Evolutionary conservation across 2,797 vertebrate genomes (phyloP), one percentile per base, ranked within the genome.

Genomic region (Tapirus indicus): DNA sequence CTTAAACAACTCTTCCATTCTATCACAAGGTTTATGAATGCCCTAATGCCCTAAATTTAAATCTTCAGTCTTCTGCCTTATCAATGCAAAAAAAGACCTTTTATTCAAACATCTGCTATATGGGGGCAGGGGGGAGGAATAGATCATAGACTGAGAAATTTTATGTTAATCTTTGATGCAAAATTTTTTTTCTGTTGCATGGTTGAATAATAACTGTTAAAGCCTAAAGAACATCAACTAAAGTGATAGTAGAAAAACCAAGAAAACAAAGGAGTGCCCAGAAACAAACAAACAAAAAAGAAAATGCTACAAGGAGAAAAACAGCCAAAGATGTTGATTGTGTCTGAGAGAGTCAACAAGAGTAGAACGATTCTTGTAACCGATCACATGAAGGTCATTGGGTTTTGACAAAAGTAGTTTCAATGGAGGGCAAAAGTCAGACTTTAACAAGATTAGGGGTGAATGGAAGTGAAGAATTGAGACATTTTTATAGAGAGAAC

Each of bases 71-170:
- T 75, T 74, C 35, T 87, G 18, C 25, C 41, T 38, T 66, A 89
- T 69, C 10, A 66, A 23, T 25, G 54, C 14, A 72, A 25, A 66
- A 52, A 66, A 88, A 72, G 3, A 54, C 0, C 52, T 97, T 82
- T 29, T 38, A 47, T 44, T 77, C 52, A 64, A 25, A 52, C 23
- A 3, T 83, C 23, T 21, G 17, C 32, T 52, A 21, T 38, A 25
- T 27, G n/a, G 18, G 12, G 35, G 12, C 0, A 58, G 47, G 47
- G n/a, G 17, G 14, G 38, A 7, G 0, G 60, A 44, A 47, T 0
- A 35, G 44, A 90, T 25, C 9, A 52, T 29, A 80, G 18, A 68
- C n/a, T 88, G 12, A 77, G 21, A 90, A 80, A 69, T 17, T 7
- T 38, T 54, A 18, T 32, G 32, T 52, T 86, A 56, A 56, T 54